phyloP scores from a whole-genome alignment of 2,888 invertebrate species.

The Leucozona laternaria region DNA sequence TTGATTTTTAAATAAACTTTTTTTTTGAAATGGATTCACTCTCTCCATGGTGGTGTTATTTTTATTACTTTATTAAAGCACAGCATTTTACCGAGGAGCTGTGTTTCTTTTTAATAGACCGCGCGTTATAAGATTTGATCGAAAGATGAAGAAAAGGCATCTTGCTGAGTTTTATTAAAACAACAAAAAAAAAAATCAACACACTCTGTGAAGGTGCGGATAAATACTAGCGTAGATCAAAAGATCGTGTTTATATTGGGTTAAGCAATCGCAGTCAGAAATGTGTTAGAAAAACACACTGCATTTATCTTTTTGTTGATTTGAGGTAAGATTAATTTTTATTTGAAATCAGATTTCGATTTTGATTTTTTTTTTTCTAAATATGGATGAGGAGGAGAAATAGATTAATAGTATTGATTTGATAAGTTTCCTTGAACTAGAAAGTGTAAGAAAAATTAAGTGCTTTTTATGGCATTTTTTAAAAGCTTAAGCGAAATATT shows the following conservation, averaged over 20 bases:
- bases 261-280: conserved; percentile 69
- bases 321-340: conserved; percentile 44
- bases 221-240: conserved; percentile 72
- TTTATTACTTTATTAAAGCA: conserved; percentile 35
- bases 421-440: not conserved
- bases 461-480: not conserved
- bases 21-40: conserved; percentile 39
- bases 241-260: conserved; percentile 75
- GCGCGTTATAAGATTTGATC: conserved; percentile 27
- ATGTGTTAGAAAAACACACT: conserved; percentile 71
- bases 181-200: conserved; percentile 37
- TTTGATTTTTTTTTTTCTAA: conserved; percentile 32
- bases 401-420: not conserved
- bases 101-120: conserved; percentile 35
- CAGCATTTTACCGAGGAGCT: not conserved
- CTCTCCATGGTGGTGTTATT: conserved; percentile 47
- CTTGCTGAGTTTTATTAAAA: conserved; percentile 1
- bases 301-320: conserved; percentile 59
- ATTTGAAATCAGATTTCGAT: conserved; percentile 52
- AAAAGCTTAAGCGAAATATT: too few relatives aligned
- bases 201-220: conserved; percentile 31
- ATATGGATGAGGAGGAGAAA: not conserved
- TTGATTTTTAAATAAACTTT: conserved; percentile 75
- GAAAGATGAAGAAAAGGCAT: conserved; percentile 42
- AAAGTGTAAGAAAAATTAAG: not conserved